Percentiles rank a stretch among this genome's conserved stretches.
Conservation (phyloP, 2,797 vertebrate genomes). For the Parambassis ranga region DNA sequence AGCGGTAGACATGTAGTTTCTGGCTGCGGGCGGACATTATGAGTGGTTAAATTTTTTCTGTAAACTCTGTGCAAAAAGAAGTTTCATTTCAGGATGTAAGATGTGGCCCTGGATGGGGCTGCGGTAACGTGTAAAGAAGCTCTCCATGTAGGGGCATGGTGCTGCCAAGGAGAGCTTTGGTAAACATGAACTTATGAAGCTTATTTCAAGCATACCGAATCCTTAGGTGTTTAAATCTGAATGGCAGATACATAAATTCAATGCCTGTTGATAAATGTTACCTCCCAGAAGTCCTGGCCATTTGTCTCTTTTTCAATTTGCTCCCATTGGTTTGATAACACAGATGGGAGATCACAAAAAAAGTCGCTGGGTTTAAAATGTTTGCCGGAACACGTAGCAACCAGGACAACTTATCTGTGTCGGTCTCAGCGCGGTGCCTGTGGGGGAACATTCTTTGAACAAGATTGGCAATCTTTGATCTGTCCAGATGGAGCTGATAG, state of each 20-base stretch:
- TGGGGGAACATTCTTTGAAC: slow-evolving; percentile 44
- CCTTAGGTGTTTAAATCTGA: slow-evolving; percentile 14
- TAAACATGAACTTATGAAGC: not conserved
- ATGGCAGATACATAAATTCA: slow-evolving; percentile 32
- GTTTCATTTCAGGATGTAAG: too few species aligned
- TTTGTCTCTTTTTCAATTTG: slow-evolving; percentile 63
- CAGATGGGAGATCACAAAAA: slow-evolving; percentile 32
- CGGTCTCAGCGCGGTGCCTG: slow-evolving; percentile 11
- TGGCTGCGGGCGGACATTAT: too few species aligned
- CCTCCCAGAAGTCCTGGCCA: slow-evolving; percentile 19
- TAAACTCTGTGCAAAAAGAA: too few species aligned
- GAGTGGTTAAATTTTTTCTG: too few species aligned
- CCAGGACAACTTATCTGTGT: slow-evolving; percentile 19
- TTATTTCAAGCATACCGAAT: not conserved
- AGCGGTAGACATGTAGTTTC: too few species aligned
- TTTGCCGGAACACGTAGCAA: slow-evolving; percentile 18
- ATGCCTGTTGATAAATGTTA: slow-evolving; percentile 40
- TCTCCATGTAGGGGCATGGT: too few species aligned
- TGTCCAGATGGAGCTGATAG: slow-evolving; percentile 56
- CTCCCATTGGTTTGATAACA: slow-evolving; percentile 11
- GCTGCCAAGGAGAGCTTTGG: not conserved
- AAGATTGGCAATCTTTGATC: slow-evolving; percentile 63
- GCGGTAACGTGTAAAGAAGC: not conserved
- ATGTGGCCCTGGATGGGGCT: not conserved
- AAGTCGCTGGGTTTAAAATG: slow-evolving; percentile 27